Evolutionary conservation across 2,888 invertebrate genomes (phyloP), one percentile per base, ranked within the genome.

Genomic region (Rhabditoides inermis): DNA sequence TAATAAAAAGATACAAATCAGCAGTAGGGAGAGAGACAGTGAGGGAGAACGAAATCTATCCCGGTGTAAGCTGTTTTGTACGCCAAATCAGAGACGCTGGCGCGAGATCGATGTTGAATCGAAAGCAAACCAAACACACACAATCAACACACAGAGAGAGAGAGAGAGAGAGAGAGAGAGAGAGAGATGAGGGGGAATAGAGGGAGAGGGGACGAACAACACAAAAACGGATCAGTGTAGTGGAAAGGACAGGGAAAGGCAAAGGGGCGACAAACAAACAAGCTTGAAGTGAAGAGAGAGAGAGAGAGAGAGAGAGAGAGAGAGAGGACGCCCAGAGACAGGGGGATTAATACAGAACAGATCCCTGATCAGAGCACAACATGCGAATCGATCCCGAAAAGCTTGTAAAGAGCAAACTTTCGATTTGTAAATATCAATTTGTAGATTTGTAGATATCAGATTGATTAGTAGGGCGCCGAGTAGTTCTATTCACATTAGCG

Each of bases 11-110:
- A n/a, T n/a, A n/a, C n/a, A n/a, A n/a, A n/a, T n/a, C n/a, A n/a
- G n/a, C n/a, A n/a, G n/a, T n/a, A n/a, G n/a, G n/a, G 25, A 36
- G 15, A 25, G 40, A 44, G 22, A 35, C 15, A 32, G 15, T 7
- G 40, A 40, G 15, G 22, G 35, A 32, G 35, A 32, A 20, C 12
- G 48, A 48, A 42, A 54, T 49, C 50, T 54, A 49, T 49, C 50
- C 49, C 49, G 49, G 49, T 50, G 50, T 49, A 47, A 46, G 40
- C 44, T 41, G 45, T 49, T 45, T 49, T 32, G 45, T 39, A 20
- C 36, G 15, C 32, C 37, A n/a, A 6, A 41, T 6, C 10, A 37
- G 27, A 25, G 42, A 40, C 26, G 26, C 25, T 25, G n/a, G 30
- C 15, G 49, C 26, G 40, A 49, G 48, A 51, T 47, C 44, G 49